Conservation (phyloP, 2,797 vertebrate genomes). For the Sebastiscus tertius region DNA sequence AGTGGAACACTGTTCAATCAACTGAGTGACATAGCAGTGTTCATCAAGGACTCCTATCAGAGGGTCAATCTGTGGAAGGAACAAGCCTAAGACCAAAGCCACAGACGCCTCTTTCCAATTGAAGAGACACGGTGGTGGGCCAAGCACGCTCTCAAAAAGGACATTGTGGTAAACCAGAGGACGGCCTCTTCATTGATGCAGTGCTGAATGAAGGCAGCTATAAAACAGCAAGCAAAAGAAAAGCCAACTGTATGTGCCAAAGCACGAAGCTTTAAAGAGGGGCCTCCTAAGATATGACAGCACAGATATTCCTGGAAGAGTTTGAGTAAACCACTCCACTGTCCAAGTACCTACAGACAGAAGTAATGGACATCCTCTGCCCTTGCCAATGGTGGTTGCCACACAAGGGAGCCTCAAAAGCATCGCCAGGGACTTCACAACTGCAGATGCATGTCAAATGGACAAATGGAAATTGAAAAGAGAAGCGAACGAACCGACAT, state of each 20-base stretch:
- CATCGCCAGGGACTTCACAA: too few species aligned
- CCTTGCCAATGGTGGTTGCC: neutral
- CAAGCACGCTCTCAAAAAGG: too few species aligned
- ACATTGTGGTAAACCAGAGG: neutral
- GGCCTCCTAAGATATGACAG: neutral
- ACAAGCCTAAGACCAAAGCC: too few species aligned
- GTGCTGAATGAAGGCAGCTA: neutral
- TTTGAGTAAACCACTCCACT: neutral
- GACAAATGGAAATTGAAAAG: too few species aligned
- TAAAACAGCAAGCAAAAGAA: neutral
- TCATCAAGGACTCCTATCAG: too few species aligned
- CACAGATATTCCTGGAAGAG: neutral
- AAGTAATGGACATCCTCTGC: neutral
- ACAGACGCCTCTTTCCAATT: too few species aligned
- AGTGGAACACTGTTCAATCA: too few species aligned
- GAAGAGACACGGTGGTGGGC: too few species aligned
- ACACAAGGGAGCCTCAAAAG: neutral
- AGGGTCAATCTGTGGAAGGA: too few species aligned
- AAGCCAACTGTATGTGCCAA: neutral
- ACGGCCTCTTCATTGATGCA: neutral
- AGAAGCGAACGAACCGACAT: too few species aligned
- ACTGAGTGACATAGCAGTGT: too few species aligned
- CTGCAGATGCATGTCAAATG: too few species aligned
- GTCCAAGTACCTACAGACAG: neutral
- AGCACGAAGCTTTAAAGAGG: neutral